Conservation (phyloP, 92 coral and sea anemone species). For the Paramuricea clavata region DNA sequence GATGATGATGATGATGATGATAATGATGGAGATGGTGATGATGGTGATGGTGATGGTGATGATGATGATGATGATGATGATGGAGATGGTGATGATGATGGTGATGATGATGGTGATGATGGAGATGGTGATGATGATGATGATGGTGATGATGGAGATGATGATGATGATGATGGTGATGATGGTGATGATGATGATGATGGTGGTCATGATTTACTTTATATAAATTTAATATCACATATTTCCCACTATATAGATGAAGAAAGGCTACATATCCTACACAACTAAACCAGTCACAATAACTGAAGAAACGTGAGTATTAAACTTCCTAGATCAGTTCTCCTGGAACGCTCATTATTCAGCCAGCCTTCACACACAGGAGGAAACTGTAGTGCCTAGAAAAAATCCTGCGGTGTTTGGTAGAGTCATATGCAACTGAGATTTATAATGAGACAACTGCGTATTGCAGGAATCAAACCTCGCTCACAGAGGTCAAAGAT, state of each 20-base stretch:
- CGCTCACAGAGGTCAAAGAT: neutral
- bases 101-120: neutral
- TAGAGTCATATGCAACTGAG: too few species aligned
- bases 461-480: too few species aligned
- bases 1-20: too few species aligned
- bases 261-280: slow-evolving; percentile 68
- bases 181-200: neutral
- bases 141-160: neutral
- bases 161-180: neutral
- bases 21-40: too few species aligned
- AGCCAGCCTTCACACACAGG: too few species aligned
- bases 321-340: neutral
- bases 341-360: neutral
- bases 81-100: neutral
- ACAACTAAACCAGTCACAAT: slow-evolving; percentile 77
- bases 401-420: too few species aligned
- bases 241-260: slow-evolving; percentile 63
- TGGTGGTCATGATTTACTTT: neutral
- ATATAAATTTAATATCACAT: neutral
- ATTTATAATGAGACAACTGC: too few species aligned
- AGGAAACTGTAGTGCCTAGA: too few species aligned
- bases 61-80: too few species aligned
- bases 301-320: slow-evolving; percentile 89
- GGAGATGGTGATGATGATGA: too few species aligned
- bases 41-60: too few species aligned